Evolutionary conservation across 2,888 invertebrate species (phyloP), one percentile per base, ranked within the genome.

Genomic region (Philonicus albiceps): DNA sequence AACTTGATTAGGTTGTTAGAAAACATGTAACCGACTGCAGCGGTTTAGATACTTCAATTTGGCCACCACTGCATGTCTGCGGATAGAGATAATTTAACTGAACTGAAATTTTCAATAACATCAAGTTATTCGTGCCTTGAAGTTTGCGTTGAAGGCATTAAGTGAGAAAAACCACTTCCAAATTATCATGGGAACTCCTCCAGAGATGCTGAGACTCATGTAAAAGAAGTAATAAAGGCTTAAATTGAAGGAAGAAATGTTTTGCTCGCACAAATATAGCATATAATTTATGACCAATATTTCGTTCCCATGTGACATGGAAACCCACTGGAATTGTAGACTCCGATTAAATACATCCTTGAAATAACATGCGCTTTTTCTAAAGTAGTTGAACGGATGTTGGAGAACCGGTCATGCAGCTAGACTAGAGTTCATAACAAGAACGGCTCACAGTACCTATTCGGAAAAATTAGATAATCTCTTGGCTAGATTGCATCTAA

Each of bases 291-390:
- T 27, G 72, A 43, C 53, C 19, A 13, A 16, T 84, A 30, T 86
- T 85, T 40, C 37, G 72, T 72, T 90, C 89, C 53, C 89, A 89
- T 19, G 87, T 43, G 89, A 89, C 74, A 89, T 86, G 4, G 91
- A 90, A 87, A 93, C 91, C 93, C 93, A 93, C 88, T 92, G 92
- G 88, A 93, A 93, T 88, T 93, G 92, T 84, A 93, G 90, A 89
- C 91, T 92, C 93, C 93, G 93, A 89, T 93, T 93, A 90, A 93
- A 93, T 4, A 93, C 93, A 88, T 93, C 93, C 90, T 91, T 92
- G 72, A 92, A 89, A 89, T 91, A 89, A 86, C 89, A 89, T 53
- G 91, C 90, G 74, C 90, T 90, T 31, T 89, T 87, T 64, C 89
- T 88, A 93, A 90, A 74, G 92, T 92, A 85, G 89, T 89, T 7